These are phyloP conservation scores for Ahaetulla prasina DNA, from an alignment of 2,113 vertebrate genomes.

Conservation along the genomic window DNA sequence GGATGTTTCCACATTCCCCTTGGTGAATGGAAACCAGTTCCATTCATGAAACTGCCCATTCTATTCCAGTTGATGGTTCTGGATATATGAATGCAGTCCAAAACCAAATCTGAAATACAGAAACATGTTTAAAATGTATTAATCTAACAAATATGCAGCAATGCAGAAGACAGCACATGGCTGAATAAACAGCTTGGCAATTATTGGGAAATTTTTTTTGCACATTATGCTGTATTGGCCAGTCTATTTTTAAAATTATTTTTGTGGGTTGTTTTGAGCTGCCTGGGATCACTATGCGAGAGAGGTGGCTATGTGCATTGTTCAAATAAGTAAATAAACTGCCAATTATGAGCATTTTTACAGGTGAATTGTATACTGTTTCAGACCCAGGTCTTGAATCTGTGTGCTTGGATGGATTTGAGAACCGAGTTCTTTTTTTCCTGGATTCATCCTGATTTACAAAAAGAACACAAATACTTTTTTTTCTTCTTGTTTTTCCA, in stretches of 20 bases:
- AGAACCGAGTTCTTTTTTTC: background rate
- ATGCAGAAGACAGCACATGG: background rate
- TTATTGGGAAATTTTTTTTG: background rate
- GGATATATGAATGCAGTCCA: slow-evolving; percentile 22
- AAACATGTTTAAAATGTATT: background rate
- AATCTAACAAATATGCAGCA: background rate
- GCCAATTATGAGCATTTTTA: background rate
- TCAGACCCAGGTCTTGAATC: background rate
- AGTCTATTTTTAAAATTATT: background rate
- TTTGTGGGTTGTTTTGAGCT: background rate
- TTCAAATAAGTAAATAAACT: background rate
- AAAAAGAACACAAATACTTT: background rate
- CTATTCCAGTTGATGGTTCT: background rate
- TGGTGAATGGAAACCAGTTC: background rate
- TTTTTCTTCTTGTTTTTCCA: too few relatives aligned
- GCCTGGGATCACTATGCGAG: background rate
- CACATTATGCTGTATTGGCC: slow-evolving; percentile 16
- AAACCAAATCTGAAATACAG: slow-evolving; percentile 21
- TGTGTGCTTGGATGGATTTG: background rate
- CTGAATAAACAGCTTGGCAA: background rate
- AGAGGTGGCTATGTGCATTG: background rate
- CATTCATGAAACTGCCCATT: background rate
- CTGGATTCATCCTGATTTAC: background rate
- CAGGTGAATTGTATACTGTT: background rate
- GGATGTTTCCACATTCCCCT: background rate